phyloP scores from a whole-genome alignment of 2,797 vertebrate genomes.

The Astyanax mexicanus region DNA sequence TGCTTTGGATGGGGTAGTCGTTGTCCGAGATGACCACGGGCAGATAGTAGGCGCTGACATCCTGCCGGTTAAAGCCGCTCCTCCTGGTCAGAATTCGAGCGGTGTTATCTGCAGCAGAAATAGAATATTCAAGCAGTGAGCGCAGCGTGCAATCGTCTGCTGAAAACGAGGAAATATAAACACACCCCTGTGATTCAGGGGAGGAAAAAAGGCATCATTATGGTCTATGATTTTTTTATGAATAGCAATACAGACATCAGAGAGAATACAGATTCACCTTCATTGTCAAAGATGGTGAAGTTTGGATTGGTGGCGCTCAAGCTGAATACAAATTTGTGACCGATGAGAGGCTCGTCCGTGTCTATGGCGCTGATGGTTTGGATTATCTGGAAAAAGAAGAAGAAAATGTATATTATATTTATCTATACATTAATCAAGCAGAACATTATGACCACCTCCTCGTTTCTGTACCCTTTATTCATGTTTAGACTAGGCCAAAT shows the following conservation, averaged over 20 bases:
- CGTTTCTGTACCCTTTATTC: too few species aligned
- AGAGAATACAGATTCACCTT: conserved; percentile 77
- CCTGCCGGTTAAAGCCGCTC: conserved; percentile 84
- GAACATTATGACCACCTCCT: too few species aligned
- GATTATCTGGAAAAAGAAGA: conserved; percentile 76
- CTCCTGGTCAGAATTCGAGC: conserved; percentile 85
- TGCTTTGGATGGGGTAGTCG: conserved; percentile 84
- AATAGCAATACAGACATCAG: neutral
- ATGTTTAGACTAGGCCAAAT: too few species aligned
- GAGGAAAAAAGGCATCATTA: conserved; percentile 2
- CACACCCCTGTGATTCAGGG: neutral
- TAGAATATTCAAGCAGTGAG: conserved; percentile 8
- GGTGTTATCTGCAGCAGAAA: conserved; percentile 80
- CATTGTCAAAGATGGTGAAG: conserved; percentile 88
- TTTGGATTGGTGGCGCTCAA: conserved; percentile 86
- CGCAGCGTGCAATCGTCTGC: neutral
- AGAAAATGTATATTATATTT: too few species aligned
- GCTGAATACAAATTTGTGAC: conserved; percentile 90
- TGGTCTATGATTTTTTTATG: conserved; percentile 20
- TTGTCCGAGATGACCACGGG: conserved; percentile 87
- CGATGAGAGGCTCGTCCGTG: conserved; percentile 87
- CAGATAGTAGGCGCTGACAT: conserved; percentile 83
- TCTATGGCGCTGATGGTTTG: conserved; percentile 89
- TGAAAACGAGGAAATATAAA: conserved; percentile 37
- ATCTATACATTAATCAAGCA: too few species aligned